Evolutionary conservation across 2,113 vertebrate genomes (phyloP).

Genomic region (Sinocyclocheilus rhinocerous): DNA sequence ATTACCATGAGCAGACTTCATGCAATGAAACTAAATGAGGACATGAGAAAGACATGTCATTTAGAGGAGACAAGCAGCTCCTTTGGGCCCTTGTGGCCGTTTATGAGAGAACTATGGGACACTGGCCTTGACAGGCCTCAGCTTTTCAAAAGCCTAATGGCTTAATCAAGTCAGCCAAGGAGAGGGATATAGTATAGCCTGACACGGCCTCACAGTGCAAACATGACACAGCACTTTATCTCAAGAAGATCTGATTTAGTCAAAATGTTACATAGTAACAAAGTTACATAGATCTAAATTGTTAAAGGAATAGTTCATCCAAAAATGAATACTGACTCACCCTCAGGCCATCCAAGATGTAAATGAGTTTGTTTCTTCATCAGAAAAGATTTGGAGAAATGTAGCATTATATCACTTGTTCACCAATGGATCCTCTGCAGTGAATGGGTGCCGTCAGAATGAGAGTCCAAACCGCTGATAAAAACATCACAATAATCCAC

Average conservation of each 20-base stretch:
- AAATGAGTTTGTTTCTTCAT: too few relatives aligned
- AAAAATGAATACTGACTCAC: too few relatives aligned
- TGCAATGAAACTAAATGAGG: slow-evolving; percentile 41
- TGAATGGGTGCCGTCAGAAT: too few relatives aligned
- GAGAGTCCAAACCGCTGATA: too few relatives aligned
- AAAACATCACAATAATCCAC: too few relatives aligned
- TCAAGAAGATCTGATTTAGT: neutral
- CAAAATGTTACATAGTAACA: neutral
- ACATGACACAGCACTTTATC: neutral
- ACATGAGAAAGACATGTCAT: slow-evolving; percentile 31
- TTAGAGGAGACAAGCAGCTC: slow-evolving; percentile 17
- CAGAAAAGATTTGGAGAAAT: too few relatives aligned
- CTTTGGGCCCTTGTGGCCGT: neutral
- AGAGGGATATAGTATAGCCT: slow-evolving; percentile 29
- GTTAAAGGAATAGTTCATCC: neutral
- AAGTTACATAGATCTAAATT: neutral
- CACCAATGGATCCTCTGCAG: too few relatives aligned
- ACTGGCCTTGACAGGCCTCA: neutral
- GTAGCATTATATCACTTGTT: too few relatives aligned
- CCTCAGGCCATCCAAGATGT: too few relatives aligned
- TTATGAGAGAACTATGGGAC: slow-evolving; percentile 14
- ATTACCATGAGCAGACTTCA: slow-evolving; percentile 52
- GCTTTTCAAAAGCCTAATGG: slow-evolving; percentile 23
- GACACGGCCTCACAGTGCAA: slow-evolving; percentile 17
- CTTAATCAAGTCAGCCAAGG: slow-evolving; percentile 35